Evolutionary conservation across 1,140 invertebrate species (phyloP), one percentile per base, ranked within the genome.

Genomic region (Maniola jurtina): DNA sequence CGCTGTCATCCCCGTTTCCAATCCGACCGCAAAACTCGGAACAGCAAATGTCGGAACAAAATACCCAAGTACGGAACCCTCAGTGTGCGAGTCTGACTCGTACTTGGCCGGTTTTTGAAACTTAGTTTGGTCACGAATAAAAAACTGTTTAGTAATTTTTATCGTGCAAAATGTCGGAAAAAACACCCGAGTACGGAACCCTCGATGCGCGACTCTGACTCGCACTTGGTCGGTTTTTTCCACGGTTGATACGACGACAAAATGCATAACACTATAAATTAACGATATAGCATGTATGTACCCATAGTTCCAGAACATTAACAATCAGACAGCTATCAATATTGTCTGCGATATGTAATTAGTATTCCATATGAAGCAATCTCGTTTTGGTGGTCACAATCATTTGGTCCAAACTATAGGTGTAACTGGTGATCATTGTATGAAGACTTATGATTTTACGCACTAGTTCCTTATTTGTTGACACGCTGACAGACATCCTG

Each of bases 371-470:
- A 42, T 47, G 35, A 40, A n/a, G 16, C 15, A 34, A 50, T 64
- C 42, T 58, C 16, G 60, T 66, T 61, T 60, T 25, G 33, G 40
- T 38, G 48, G 45, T 56, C 36, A 14, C 58, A 66, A 47, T 66
- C 54, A 58, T 58, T 65, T 33, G n/a, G 34, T 45, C 52, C 42
- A 6, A 58, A 48, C 7, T 16, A n/a, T n/a, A 55, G 33, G 42
- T 45, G 13, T 40, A 40, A 25, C 25, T 25, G 1, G 1, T 40
- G 42, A 45, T 45, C 42, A 45, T 45, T 45, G 42, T 25, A 25
- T 25, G 25, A 25, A 25, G 25, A 25, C 1, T 45, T 0, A 38
- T 45, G 10, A n/a, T 1, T 45, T n/a, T 45, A 45, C 42, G 42
- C 42, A 45, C 42, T 8, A 8, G 42, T 11, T 11, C 42, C 42